These are phyloP conservation scores for Hoplostethus mediterraneus DNA, from an alignment of 2,797 vertebrate species.

Conservation along the genomic window DNA sequence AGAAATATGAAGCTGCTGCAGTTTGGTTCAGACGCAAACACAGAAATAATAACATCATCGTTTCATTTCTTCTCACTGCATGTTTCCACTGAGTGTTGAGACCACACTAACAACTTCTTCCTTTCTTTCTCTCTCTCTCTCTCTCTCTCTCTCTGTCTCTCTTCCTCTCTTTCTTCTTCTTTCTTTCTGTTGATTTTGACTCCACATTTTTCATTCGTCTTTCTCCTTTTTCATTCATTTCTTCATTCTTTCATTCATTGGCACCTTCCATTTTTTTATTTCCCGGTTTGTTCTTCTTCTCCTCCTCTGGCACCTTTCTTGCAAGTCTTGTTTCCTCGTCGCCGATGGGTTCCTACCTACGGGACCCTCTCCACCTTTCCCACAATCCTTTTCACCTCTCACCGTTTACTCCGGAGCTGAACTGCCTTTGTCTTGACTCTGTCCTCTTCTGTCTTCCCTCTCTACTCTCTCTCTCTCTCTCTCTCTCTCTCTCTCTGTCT, in stretches of 20 bases:
- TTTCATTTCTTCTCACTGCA: conserved; percentile 43
- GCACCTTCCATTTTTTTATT: background rate
- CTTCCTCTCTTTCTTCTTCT: conserved; percentile 20
- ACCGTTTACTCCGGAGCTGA: conserved; percentile 5
- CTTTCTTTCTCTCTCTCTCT: conserved; percentile 31
- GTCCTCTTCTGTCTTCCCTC: conserved; percentile 24
- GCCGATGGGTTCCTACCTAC: background rate
- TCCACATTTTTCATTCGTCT: conserved; percentile 29
- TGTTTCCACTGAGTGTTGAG: conserved; percentile 36
- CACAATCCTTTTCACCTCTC: conserved; percentile 27
- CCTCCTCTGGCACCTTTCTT: background rate
- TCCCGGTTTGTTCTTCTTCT: background rate
- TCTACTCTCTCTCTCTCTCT: conserved; percentile 13
- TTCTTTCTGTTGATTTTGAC: conserved; percentile 12
- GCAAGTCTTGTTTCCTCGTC: background rate
- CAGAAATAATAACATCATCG: background rate
- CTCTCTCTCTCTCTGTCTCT: conserved; percentile 28
- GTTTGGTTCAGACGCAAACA: background rate
- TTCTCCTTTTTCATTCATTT: conserved; percentile 30
- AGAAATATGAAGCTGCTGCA: background rate
- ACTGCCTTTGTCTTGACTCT: conserved; percentile 11
- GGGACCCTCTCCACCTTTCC: conserved; percentile 10
- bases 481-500: conserved; percentile 18
- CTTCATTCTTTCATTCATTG: conserved; percentile 10
- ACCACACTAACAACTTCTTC: conserved; percentile 59